Conservation (phyloP, 2,113 vertebrate genomes). For the Alethe diademata region DNA sequence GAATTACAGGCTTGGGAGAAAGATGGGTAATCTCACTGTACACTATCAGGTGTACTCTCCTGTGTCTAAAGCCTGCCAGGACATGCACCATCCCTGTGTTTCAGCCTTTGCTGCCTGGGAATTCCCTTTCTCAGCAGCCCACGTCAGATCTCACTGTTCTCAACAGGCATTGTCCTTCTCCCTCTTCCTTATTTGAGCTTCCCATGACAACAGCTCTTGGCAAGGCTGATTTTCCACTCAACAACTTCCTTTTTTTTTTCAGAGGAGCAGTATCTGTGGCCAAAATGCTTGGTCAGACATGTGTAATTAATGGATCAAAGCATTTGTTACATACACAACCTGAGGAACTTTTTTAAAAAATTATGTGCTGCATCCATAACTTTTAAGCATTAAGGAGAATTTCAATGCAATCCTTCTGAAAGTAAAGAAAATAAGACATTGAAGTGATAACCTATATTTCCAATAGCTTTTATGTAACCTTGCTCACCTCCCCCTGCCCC, state of each 20-base stretch:
- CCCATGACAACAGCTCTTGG: neutral
- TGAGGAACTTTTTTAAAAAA: neutral
- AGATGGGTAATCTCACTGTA: neutral
- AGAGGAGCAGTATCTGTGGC: neutral
- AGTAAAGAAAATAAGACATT: neutral
- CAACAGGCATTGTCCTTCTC: neutral
- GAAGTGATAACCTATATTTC: neutral
- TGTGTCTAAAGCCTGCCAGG: neutral
- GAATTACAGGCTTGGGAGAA: neutral
- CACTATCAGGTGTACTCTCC: neutral
- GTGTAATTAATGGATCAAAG: neutral
- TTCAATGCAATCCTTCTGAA: neutral
- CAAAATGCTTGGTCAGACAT: neutral
- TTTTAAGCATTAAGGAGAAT: neutral
- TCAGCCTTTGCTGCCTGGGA: neutral
- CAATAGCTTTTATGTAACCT: neutral
- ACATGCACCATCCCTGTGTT: neutral
- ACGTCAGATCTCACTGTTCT: neutral
- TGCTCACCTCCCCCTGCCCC: neutral
- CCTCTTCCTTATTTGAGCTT: neutral
- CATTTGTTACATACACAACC: rapidly evolving
- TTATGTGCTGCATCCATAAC: neutral
- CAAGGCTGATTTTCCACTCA: neutral
- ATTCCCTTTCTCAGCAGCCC: neutral
- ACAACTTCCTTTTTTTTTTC: neutral